phyloP scores from a whole-genome alignment of 2,113 vertebrate species.

The Galbula dea region DNA sequence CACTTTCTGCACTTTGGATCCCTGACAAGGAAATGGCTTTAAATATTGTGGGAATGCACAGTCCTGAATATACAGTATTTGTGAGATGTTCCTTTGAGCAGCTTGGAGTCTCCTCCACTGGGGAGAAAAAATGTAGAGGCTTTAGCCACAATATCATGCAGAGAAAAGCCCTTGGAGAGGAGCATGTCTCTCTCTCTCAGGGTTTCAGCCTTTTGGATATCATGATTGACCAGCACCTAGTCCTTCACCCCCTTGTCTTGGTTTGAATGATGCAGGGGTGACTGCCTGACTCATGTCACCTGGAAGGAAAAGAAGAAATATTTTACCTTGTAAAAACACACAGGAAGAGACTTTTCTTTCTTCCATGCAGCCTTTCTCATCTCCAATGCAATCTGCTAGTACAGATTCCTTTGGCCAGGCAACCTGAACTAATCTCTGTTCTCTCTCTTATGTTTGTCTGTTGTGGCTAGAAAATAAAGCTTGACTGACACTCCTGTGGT shows the following conservation, averaged over 20 bases:
- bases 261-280: neutral
- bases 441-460: neutral
- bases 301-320: neutral
- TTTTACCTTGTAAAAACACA: neutral
- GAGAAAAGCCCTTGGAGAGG: neutral
- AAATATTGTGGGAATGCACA: neutral
- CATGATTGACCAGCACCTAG: neutral
- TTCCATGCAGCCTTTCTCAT: neutral
- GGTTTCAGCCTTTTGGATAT: neutral
- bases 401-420: constrained; percentile 12
- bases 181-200: neutral
- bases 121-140: neutral
- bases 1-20: neutral
- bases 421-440: constrained; percentile 13
- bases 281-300: neutral
- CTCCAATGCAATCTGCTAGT: neutral
- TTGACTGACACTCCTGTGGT: neutral
- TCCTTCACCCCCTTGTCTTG: neutral
- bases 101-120: neutral
- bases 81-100: neutral
- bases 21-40: neutral
- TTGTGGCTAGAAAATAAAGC: constrained; percentile 22
- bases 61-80: neutral
- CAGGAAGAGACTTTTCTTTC: neutral
- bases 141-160: neutral